Evolutionary conservation across 2,888 invertebrate species (phyloP), one percentile per base, ranked within the genome.

Genomic region (Hydrotaea diabolus): DNA sequence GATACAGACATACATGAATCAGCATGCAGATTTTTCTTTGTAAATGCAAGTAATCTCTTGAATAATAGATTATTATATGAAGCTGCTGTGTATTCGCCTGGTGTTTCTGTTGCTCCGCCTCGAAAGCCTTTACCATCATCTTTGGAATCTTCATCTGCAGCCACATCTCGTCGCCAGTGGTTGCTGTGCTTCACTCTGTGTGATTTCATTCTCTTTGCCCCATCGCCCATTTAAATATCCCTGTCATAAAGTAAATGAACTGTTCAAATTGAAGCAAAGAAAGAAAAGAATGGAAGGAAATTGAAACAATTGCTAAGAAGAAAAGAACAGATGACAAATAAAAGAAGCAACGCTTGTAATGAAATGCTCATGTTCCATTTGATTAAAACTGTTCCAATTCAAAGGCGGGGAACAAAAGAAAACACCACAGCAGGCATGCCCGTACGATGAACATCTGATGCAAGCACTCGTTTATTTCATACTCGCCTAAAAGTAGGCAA

Each of bases 1-100:
- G n/a, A 46, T 69, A 21, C 15, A 49, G 55, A 74, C 76, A 73
- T 82, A 72, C 74, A 75, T 79, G 73, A 85, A 82, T 53, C 85
- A 82, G 76, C 79, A 82, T 85, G 85, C 79, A 85, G 55, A 81
- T 59, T 43, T 31, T 71, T 77, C 80, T n/a, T n/a, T 80, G 80
- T 80, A 75, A 82, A 82, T 85, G 83, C 75, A 85, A 80, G 80
- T 85, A 85, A 86, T 86, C 86, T 85, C 71, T 82, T 86, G 84
- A 83, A 86, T 86, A 86, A 87, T 85, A 87, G 83, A 86, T 86
- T 85, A 82, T 59, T 49, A 69, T 79, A 59, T 81, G 77, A 83
- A 77, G 26, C 39, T 59, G 66, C 8, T 43, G 15, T 23, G 3
- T 11, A 13, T 59, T 39, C 39, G 21, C 7, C 8, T 43, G 39